Evolutionary conservation across 2,888 invertebrate genomes (phyloP), one percentile per base, ranked within the genome.

Genomic region (Diabrotica balteata): DNA sequence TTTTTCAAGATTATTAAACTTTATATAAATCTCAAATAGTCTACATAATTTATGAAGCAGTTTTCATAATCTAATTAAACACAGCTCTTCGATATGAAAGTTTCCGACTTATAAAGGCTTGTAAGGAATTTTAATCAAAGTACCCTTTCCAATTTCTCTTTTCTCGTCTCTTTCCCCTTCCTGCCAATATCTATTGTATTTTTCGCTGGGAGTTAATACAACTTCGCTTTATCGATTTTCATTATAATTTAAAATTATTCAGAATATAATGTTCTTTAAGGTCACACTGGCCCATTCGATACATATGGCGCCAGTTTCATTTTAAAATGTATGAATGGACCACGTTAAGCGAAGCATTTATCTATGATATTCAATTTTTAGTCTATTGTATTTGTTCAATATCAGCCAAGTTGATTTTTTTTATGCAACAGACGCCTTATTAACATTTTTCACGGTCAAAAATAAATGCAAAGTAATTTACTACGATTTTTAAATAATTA

Each of bases 51-150:
- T 45, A 32, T 32, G 57, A 62, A 52, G 63, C 64, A 69, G 68
- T 72, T 70, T 71, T 67, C 69, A 68, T 72, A 62, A 69, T 73
- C 73, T 72, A 71, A 67, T 68, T 71, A 73, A 74, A 76, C 73
- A 72, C 72, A 73, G 71, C 72, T 76, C 69, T 73, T 71, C 69
- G 72, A 74, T 76, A 72, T 74, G 69, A 72, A 71, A 73, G 70
- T 73, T 72, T 68, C 66, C 70, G 70, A 69, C 66, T 67, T 70
- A 63, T 57, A 61, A 66, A 66, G 61, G 60, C 49, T 66, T 61
- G 66, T 51, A 72, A 69, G 69, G 70, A 68, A 68, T 68, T 68
- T 68, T 68, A 68, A 64, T 68, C 59, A 68, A 68, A 68, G 63
- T 63, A 60, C 68, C 63, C 60, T 63, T 64, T 58, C 52, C 54